phyloP scores from a whole-genome alignment of 2,797 vertebrate genomes.

The Mus minutoides region DNA sequence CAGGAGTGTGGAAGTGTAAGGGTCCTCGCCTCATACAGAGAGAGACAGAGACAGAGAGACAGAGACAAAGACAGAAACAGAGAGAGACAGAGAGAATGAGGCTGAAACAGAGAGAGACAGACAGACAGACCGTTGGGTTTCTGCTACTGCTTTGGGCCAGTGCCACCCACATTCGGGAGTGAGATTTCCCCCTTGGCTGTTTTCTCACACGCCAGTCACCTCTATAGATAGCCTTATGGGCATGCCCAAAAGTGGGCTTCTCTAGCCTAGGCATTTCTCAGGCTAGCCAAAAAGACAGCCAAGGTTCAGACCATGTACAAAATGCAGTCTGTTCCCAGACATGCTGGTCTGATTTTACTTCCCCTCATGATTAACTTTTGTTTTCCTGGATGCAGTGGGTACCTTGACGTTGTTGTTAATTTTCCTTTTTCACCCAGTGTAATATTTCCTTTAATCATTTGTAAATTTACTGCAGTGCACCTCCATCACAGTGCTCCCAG shows the following conservation, averaged over 20 bases:
- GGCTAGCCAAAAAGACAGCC: not conserved
- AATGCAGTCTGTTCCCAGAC: not conserved
- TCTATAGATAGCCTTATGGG: not conserved
- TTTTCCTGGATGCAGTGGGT: not conserved
- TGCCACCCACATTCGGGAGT: not conserved
- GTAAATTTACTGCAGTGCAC: not conserved
- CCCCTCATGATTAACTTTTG: not conserved
- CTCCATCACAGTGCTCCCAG: not conserved
- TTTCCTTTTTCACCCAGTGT: not conserved
- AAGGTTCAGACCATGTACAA: not conserved
- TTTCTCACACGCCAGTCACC: not conserved
- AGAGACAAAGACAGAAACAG: not conserved
- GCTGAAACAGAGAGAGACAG: not conserved
- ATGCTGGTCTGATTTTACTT: not conserved
- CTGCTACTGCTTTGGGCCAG: not conserved
- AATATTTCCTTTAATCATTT: not conserved
- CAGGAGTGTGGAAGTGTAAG: not conserved
- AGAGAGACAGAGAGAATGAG: no score
- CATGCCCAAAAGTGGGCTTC: not conserved
- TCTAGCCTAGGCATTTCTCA: not conserved
- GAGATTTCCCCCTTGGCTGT: not conserved
- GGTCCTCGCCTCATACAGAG: not conserved
- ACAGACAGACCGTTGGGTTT: not conserved
- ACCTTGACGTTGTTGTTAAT: not conserved
- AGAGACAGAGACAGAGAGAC: not conserved